Conservation (phyloP, 2,113 vertebrate species). For the Podocnemis expansa region DNA sequence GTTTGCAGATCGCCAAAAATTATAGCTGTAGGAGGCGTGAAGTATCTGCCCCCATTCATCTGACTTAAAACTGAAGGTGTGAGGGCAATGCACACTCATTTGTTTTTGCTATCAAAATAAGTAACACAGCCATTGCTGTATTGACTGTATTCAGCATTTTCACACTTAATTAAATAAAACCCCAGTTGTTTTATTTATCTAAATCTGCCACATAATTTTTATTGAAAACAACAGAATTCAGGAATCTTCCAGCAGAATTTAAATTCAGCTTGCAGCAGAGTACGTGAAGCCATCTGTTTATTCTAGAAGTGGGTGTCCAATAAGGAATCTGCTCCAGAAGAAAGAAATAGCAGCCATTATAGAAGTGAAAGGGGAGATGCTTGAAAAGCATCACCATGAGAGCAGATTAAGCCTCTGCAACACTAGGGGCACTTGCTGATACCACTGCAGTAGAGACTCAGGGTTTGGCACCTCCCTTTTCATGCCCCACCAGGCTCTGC, state of each 20-base stretch:
- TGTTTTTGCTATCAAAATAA: background rate
- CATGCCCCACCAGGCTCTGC: background rate
- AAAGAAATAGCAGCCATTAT: background rate
- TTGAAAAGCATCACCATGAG: background rate
- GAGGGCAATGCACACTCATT: background rate
- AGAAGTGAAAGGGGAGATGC: background rate
- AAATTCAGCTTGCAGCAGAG: background rate
- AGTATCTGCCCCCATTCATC: background rate
- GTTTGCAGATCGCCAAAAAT: background rate
- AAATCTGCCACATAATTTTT: background rate
- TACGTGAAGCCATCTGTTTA: background rate
- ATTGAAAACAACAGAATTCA: background rate
- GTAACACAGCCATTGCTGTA: background rate
- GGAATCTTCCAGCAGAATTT: background rate
- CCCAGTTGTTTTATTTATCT: background rate
- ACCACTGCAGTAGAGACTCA: accelerated
- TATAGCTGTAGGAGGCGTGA: background rate
- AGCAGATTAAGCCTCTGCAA: accelerated
- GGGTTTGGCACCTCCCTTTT: background rate
- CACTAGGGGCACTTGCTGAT: background rate
- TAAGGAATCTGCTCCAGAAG: background rate
- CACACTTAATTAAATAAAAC: background rate
- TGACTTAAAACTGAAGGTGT: background rate
- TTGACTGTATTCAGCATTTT: background rate
- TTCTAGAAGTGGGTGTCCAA: background rate